Evolutionary conservation across 64 coral and sea anemone species (phyloP).

Genomic region (Anthopleura sola): DNA sequence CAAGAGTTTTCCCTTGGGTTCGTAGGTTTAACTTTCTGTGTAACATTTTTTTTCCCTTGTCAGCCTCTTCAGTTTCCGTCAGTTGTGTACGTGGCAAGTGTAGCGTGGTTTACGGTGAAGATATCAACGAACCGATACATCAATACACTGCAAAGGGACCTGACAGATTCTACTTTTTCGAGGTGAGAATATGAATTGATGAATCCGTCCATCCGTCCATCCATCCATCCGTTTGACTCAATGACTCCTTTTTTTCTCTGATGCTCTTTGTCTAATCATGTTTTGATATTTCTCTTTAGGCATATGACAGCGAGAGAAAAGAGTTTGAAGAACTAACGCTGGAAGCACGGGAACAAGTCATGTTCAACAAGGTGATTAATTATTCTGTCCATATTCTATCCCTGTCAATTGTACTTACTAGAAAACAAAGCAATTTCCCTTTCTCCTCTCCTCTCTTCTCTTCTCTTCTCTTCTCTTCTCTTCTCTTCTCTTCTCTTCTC

Average conservation of each 20-base stretch:
- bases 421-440: too few species aligned
- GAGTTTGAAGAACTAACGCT: slow-evolving; percentile 75
- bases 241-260: too few species aligned
- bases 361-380: slow-evolving; percentile 69
- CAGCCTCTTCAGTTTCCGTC: slow-evolving; percentile 46
- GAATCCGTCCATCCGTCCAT: too few species aligned
- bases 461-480: too few species aligned
- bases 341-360: slow-evolving; percentile 45
- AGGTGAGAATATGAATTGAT: slow-evolving; percentile 38
- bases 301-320: slow-evolving; percentile 73
- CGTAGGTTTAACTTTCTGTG: too few species aligned
- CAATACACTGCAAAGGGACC: slow-evolving; percentile 61
- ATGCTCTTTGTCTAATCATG: too few species aligned
- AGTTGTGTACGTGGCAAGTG: slow-evolving; percentile 60
- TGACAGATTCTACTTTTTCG: slow-evolving; percentile 92
- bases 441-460: too few species aligned
- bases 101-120: slow-evolving; percentile 66
- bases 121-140: slow-evolving; percentile 62
- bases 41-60: background rate
- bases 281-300: slow-evolving; percentile 32
- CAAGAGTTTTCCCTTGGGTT: too few species aligned
- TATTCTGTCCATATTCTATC: background rate
- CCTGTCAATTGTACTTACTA: too few species aligned
- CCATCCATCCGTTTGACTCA: too few species aligned
- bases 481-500: too few species aligned